Conservation (phyloP, 92 coral and sea anemone genomes). For the Porites lobata region DNA sequence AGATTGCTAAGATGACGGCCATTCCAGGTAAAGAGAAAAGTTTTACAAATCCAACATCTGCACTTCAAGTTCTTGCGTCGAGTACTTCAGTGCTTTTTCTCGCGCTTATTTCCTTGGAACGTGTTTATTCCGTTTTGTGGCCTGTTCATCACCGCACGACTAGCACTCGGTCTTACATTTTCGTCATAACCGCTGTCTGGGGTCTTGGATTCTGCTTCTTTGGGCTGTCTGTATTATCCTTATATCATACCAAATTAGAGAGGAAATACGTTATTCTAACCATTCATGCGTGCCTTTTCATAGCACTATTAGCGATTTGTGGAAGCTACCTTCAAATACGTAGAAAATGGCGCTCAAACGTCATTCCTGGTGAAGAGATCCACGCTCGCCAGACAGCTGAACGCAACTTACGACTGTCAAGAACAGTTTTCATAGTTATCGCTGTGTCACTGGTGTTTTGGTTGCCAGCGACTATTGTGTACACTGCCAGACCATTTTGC, state of each 20-base stretch:
- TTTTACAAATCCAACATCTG: background rate
- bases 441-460: constrained; percentile 12
- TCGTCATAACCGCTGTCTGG: background rate
- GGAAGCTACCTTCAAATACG: constrained; percentile 3
- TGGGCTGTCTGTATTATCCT: background rate
- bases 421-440: background rate
- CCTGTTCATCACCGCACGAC: background rate
- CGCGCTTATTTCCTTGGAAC: constrained; percentile 21
- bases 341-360: background rate
- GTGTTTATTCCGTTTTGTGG: background rate
- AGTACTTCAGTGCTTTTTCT: background rate
- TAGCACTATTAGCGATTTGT: background rate
- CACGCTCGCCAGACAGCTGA: background rate
- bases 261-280: background rate
- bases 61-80: background rate
- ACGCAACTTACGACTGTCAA: background rate
- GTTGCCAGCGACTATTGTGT: constrained; percentile 4
- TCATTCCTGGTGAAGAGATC: background rate
- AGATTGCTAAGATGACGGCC: background rate
- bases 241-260: background rate
- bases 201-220: background rate
- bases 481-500: background rate
- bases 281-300: background rate
- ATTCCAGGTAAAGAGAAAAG: background rate
- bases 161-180: background rate